Evolutionary conservation across 1,140 invertebrate species (phyloP), one percentile per base, ranked within the genome.

Genomic region (Proctacanthus coquilletti): DNA sequence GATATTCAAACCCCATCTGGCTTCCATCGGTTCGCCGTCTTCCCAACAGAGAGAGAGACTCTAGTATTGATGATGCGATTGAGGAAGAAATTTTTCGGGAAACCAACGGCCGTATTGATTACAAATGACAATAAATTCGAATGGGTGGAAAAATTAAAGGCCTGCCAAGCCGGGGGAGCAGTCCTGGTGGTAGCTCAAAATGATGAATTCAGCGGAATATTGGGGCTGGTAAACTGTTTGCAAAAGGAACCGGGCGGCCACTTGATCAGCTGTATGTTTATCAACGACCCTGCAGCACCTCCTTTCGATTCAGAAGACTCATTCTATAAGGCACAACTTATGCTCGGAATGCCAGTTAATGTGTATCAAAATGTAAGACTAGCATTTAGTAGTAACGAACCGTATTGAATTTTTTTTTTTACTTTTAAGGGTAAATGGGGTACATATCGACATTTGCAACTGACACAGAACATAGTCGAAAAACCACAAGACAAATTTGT

Each of bases 181-280:
- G 46, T 56, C 1, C 38, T 80, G 5, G 45, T 80, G 0, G 70
- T 74, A 29, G 61, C 66, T 5, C 68, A 75, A 56, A 67, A 70
- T 42, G 72, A 77, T 40, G 56, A 57, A n/a, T 54, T 71, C 2
- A 83, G 71, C 61, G 92, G 92, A 19, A 62, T 92, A 13, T 48
- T 94, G 14, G 92, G 92, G 10, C 58, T 96, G n/a, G 68, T 77
- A 0, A 84, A 83, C 34, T 84, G 80, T 49, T 43, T 84, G 1
- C 61, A 73, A 41, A 74, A 66, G 48, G 82, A 86, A 49, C 71
- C 74, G 8, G 70, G 72, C 39, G 74, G 76, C 36, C 68, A 75
- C 42, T 60, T 72, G 9, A 57, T 74, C 4, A 65, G 67, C 34
- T 70, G 72, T 21, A 51, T 83, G 4, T 63, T 77, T 9, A 71